Base-by-base conservation (phyloP, 2,888 invertebrate genomes). In the Eupithecia subfuscata region DNA sequence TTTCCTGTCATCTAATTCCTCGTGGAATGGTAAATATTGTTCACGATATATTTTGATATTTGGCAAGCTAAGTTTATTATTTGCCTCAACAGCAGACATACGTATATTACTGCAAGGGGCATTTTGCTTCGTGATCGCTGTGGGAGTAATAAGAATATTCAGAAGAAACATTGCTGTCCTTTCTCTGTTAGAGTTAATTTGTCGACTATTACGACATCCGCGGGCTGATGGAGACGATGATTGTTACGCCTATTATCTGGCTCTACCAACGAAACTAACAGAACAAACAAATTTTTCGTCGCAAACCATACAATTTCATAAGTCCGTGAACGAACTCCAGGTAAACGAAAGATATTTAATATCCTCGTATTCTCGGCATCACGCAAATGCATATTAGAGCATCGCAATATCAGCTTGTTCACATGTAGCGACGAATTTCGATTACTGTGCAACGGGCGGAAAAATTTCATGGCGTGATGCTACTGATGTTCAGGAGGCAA, bases 391-490 rank as follows among this genome's bases (percentile, higher is more conserved):
- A 76, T 77, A 77, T 74, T 69, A 76, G 60, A 74, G 65, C 25
- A 18, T 45, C 70, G 74, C 71, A 71, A 74, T 74, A 74, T 74
- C 67, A 67, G 69, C 65, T 67, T 71, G 74, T 74, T 77, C 69
- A 52, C 69, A 72, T 74, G 72, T 74, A 74, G 76, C 60, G 65
- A 72, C 75, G 74, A 74, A 76, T 86, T 87, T 84, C 79, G 85
- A 86, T 86, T 84, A 85, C 81, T 80, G 85, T 84, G 85, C 87
- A 86, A 83, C 84, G 78, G 79, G 84, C 79, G 85, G 85, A 87
- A 89, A 88, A 89, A 84, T 81, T 81, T 76, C 78, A 79, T 83
- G 74, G 70, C 25, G 52, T 48, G 71, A 71, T 69, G 22, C 14
- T 65, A 69, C 73, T 40, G 37, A 30, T 71, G 69, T 65, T 40